Evolutionary conservation across 2,888 invertebrate genomes (phyloP).

Genomic region (Watsonalla binaria): DNA sequence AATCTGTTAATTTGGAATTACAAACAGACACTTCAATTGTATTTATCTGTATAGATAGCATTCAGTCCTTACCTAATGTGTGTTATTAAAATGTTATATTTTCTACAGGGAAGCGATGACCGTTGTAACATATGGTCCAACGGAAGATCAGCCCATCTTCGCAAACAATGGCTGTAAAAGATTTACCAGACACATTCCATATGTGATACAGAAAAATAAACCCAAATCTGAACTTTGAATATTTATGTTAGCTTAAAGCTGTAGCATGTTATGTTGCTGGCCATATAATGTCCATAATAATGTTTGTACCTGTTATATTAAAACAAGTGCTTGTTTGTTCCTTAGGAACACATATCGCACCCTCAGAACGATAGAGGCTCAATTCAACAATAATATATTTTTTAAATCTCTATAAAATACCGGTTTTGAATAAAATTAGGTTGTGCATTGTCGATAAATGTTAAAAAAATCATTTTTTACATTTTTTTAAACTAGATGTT

Average conservation of each 20-base stretch:
- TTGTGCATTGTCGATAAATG: no score
- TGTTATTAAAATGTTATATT: conserved; percentile 8
- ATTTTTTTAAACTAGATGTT: no score
- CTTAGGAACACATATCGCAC: not conserved
- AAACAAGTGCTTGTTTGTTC: not conserved
- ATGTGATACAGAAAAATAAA: conserved; percentile 63
- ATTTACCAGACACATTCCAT: conserved; percentile 87
- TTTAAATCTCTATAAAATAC: no score
- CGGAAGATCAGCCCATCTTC: conserved; percentile 84
- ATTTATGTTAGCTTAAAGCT: conserved; percentile 4
- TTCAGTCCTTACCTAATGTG: no score
- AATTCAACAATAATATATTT: no score
- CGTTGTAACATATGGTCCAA: conserved; percentile 86
- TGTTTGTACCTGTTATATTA: not conserved
- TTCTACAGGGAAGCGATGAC: conserved; percentile 80
- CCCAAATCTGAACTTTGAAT: conserved; percentile 33
- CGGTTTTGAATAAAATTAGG: no score
- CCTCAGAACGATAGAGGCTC: no score
- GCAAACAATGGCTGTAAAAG: conserved; percentile 94
- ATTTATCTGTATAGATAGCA: no score
- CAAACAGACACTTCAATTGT: no score
- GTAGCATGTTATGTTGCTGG: conserved; percentile 3
- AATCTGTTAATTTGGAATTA: no score
- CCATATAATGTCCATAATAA: not conserved
- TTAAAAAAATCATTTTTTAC: no score